Evolutionary conservation across 2,888 invertebrate genomes (phyloP), one percentile per base, ranked within the genome.

Genomic region (Cloeon dipterum): DNA sequence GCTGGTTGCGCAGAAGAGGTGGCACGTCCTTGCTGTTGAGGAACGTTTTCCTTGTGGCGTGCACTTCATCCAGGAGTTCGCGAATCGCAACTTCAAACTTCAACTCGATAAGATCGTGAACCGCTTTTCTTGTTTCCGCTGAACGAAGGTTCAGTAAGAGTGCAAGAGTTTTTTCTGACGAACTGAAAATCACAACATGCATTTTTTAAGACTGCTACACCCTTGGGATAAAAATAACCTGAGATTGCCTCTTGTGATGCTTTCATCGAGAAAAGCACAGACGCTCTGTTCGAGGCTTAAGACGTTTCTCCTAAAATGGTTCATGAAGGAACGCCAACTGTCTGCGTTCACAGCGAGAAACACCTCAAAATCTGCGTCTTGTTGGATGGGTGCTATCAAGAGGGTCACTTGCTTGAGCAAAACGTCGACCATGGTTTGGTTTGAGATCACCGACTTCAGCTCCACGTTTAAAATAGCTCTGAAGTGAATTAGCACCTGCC

Each of bases 1-100:
- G 79, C 46, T 81, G 76, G 49, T 79, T 69, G 39, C 73, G 68
- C 18, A 77, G 63, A 21, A 81, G 52, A 0, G 79, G 75, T 0
- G 82, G 82, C 42, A 63, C 58, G 42, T 66, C 61, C 19, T 66
- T 65, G 43, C 58, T 67, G 47, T 65, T 66, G 75, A 74, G 45
- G 18, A 50, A 47, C 5, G 5, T 7, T 7, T 7, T 5, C 10
- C n/a, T n/a, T 7, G n/a, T n/a, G n/a, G 29, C 29, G 5, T 5
- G 10, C 7, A 29, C n/a, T 29, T 29, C 29, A 29, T n/a, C n/a
- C 13, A n/a, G n/a, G 13, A 29, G 16, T 29, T 29, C 29, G 13
- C 13, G 5, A 7, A 29, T 16, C 7, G 16, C 29, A n/a, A 29
- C n/a, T 13, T 16, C 29, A 7, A 8, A n/a, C 16, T 29, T 29